Evolutionary conservation across 2,888 invertebrate genomes (phyloP).

Genomic region (Drosophila basisetae): DNA sequence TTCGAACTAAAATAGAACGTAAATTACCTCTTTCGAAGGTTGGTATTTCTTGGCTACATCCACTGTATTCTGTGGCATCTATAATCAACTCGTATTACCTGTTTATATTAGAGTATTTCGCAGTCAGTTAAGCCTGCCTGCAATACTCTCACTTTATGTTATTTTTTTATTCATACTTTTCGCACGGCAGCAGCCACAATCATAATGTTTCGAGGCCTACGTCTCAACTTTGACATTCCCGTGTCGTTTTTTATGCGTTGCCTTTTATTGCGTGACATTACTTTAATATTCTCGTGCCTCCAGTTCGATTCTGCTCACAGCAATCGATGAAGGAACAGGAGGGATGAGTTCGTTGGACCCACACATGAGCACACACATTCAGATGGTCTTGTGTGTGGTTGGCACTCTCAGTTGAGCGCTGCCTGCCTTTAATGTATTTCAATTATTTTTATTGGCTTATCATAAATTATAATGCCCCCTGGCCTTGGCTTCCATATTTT

Average conservation of each 20-base stretch:
- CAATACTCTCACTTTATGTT: background rate
- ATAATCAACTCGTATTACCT: background rate
- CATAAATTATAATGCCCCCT: slow-evolving; percentile 70
- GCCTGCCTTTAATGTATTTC: slow-evolving; percentile 69
- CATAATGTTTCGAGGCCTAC: slow-evolving; percentile 29
- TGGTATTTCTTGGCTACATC: background rate
- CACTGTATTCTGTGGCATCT: background rate
- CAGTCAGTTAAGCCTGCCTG: background rate
- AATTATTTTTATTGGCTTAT: slow-evolving; percentile 75
- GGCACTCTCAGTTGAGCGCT: slow-evolving; percentile 37
- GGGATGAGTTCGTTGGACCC: slow-evolving; percentile 46
- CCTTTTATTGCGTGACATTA: slow-evolving; percentile 68
- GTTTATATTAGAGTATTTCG: background rate
- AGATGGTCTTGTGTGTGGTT: slow-evolving; percentile 39
- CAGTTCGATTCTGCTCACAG: slow-evolving; percentile 27
- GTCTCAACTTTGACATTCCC: slow-evolving; percentile 64
- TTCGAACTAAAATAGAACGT: background rate
- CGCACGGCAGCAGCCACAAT: slow-evolving; percentile 40
- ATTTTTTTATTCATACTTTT: slow-evolving; percentile 55
- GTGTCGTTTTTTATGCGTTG: slow-evolving; percentile 47
- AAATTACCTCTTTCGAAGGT: background rate
- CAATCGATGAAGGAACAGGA: slow-evolving; percentile 49
- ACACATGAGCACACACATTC: slow-evolving; percentile 30
- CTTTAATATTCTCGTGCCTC: slow-evolving; percentile 59
- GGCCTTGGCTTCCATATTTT: slow-evolving; percentile 63